These are phyloP conservation scores for Scomber japonicus DNA, from an alignment of 2,113 vertebrate genomes.

Conservation along the genomic window DNA sequence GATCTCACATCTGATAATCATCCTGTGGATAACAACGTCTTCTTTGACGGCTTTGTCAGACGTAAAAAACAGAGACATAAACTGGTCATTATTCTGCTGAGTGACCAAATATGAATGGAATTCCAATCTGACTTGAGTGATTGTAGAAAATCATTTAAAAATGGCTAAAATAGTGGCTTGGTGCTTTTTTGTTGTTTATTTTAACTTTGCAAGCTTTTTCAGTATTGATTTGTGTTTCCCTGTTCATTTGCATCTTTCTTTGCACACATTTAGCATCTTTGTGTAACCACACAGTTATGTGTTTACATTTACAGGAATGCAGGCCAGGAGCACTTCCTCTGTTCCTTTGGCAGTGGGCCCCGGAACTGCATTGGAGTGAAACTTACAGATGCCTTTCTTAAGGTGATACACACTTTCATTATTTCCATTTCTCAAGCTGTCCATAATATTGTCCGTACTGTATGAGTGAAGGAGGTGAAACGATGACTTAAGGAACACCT, in stretches of 20 bases:
- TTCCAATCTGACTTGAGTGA: neutral
- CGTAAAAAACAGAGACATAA: neutral
- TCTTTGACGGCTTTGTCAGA: slow-evolving; percentile 8
- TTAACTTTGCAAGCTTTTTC: neutral
- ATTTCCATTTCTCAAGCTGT: neutral
- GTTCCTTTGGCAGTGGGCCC: slow-evolving; percentile 73
- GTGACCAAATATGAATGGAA: neutral
- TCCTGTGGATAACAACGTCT: neutral
- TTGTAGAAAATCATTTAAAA: neutral
- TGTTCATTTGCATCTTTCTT: slow-evolving; percentile 1
- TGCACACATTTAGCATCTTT: slow-evolving; percentile 8
- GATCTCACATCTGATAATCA: slow-evolving; percentile 21
- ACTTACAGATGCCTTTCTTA: slow-evolving; percentile 70
- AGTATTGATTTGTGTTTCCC: slow-evolving; percentile 1
- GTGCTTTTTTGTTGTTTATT: neutral
- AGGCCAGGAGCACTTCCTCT: slow-evolving; percentile 74
- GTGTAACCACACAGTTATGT: slow-evolving; percentile 4
- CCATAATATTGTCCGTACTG: no score
- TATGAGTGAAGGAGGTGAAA: no score
- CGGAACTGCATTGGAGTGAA: slow-evolving; percentile 71
- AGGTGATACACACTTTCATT: slow-evolving; percentile 58
- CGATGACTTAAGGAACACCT: no score
- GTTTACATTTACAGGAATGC: slow-evolving; percentile 65
- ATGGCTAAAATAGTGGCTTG: no score
- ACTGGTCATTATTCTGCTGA: slow-evolving; percentile 27